These are phyloP conservation scores for Caenorhabditis angaria DNA, from an alignment of 2,888 invertebrate species.

Conservation along the genomic window DNA sequence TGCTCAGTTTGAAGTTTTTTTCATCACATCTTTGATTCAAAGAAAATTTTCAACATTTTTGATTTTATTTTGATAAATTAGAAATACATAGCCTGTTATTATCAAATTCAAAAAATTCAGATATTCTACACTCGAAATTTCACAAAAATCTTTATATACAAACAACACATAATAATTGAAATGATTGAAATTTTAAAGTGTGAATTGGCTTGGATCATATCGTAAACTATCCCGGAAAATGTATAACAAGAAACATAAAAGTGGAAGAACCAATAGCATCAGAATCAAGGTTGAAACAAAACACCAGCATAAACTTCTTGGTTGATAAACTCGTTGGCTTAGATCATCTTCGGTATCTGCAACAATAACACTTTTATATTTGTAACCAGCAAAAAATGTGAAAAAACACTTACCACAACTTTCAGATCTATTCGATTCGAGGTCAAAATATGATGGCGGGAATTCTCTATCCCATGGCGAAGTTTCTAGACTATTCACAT, in stretches of 20 bases:
- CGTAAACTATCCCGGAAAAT: not conserved
- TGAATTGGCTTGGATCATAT: not conserved
- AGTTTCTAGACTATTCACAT: conserved; percentile 23
- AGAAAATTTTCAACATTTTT: no score
- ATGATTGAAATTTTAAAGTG: not conserved
- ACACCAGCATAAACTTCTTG: not conserved
- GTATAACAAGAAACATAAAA: not conserved
- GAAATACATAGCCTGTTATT: not conserved
- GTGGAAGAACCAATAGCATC: not conserved
- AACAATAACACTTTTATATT: no score
- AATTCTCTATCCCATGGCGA: conserved; percentile 22
- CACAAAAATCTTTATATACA: not conserved
- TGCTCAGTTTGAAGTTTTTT: no score
- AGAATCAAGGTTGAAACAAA: not conserved
- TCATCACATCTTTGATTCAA: no score
- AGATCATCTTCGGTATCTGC: not conserved
- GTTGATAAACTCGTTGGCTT: not conserved
- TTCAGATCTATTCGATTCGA: conserved; percentile 1
- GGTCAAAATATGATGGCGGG: conserved; percentile 34
- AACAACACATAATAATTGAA: not conserved
- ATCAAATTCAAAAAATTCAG: not conserved
- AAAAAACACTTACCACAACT: not conserved
- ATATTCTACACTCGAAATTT: no score
- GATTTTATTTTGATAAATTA: not conserved
- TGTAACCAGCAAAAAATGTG: not conserved